Evolutionary conservation across 2,888 invertebrate genomes (phyloP).

Genomic region (Calameuta pallipes): DNA sequence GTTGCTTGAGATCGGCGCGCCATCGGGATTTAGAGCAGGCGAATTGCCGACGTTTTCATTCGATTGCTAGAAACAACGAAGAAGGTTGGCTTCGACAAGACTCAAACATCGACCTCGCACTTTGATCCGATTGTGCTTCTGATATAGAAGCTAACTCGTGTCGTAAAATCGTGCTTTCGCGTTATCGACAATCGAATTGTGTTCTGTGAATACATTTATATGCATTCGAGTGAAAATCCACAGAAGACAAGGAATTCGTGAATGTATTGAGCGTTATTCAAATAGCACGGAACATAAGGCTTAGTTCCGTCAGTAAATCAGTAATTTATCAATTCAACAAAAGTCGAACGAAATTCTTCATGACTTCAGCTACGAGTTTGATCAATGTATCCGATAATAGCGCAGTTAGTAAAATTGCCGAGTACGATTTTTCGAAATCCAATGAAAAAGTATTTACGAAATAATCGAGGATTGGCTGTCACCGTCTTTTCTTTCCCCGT

Average conservation of each 20-base stretch:
- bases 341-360: background rate
- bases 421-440: background rate
- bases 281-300: background rate
- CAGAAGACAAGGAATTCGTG: too few species aligned
- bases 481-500: background rate
- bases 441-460: background rate
- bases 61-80: background rate
- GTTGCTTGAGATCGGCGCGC: background rate
- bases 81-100: background rate
- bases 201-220: too few species aligned
- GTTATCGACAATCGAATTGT: too few species aligned
- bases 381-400: background rate
- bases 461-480: background rate
- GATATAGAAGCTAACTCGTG: background rate
- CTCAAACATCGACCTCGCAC: background rate
- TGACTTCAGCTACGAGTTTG: background rate
- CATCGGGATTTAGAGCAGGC: background rate
- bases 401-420: background rate
- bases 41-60: background rate
- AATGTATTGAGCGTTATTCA: background rate
- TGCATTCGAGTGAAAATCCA: too few species aligned
- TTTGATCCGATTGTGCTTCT: background rate
- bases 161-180: too few species aligned
- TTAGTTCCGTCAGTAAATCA: background rate
- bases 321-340: background rate